These are phyloP conservation scores for Neogobius melanostomus DNA, from an alignment of 2,113 vertebrate genomes.

Conservation along the genomic window DNA sequence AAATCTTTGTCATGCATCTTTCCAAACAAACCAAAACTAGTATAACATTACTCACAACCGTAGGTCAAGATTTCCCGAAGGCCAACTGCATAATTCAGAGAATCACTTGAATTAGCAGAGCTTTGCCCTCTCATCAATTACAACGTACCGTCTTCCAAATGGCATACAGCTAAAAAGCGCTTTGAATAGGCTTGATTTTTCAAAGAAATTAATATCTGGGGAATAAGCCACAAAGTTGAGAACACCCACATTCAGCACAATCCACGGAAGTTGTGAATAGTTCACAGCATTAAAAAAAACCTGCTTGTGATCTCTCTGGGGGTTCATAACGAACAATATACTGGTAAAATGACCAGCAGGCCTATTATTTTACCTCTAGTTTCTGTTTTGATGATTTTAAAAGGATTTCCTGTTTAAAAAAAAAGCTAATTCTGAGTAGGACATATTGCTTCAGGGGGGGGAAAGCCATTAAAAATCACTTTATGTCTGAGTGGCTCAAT, in stretches of 20 bases:
- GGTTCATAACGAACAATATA: conserved; percentile 47
- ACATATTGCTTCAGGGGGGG: background rate
- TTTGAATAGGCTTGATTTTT: background rate
- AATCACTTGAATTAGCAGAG: background rate
- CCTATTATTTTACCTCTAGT: background rate
- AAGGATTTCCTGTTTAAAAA: background rate
- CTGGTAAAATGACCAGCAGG: conserved; percentile 9
- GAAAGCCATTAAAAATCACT: background rate
- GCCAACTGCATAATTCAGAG: background rate
- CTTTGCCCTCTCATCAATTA: too few species aligned
- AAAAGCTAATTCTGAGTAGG: background rate
- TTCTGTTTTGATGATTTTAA: conserved; percentile 4
- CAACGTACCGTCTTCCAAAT: too few species aligned
- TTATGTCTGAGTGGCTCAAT: background rate
- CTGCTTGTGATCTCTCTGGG: conserved; percentile 25
- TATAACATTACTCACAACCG: background rate
- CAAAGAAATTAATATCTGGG: background rate
- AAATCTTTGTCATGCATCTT: background rate
- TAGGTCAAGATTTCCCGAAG: background rate
- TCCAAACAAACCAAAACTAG: background rate
- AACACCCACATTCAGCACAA: conserved; percentile 39
- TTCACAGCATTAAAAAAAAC: conserved; percentile 29
- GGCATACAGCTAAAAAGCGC: background rate
- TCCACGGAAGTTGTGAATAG: conserved; percentile 52
- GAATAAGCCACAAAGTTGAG: background rate